phyloP scores from a whole-genome alignment of 2,797 vertebrate species.

The Hippocampus kuda region DNA sequence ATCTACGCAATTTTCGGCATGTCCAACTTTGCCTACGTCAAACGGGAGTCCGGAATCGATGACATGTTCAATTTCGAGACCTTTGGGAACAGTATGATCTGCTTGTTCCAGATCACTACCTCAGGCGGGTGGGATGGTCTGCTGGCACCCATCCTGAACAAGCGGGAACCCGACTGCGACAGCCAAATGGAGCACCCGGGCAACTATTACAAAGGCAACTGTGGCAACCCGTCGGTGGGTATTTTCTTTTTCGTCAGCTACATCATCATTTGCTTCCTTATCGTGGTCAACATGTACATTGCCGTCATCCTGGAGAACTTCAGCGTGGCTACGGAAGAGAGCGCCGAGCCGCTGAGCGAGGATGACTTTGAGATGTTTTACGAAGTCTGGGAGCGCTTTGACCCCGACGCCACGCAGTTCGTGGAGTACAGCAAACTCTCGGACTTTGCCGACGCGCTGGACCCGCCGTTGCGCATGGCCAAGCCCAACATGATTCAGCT shows the following conservation, averaged over 20 bases:
- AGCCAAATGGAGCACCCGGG: constrained; percentile 80
- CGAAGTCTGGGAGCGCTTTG: constrained; percentile 94
- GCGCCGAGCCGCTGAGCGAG: constrained; percentile 85
- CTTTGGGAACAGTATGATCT: constrained; percentile 96
- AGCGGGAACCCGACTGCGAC: constrained; percentile 81
- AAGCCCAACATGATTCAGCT: constrained; percentile 88
- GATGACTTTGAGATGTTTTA: constrained; percentile 99
- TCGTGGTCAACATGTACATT: constrained; percentile 97
- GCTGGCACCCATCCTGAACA: constrained; percentile 86
- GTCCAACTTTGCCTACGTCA: constrained; percentile 98
- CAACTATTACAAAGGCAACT: constrained; percentile 79
- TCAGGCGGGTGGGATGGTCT: constrained; percentile 88
- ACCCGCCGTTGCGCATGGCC: constrained; percentile 81
- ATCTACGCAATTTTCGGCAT: constrained; percentile 97
- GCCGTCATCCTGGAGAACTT: constrained; percentile 96
- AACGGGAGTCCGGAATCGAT: constrained; percentile 84
- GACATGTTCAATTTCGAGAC: constrained; percentile 99
- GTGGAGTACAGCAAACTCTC: constrained; percentile 83
- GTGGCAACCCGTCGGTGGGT: constrained; percentile 83
- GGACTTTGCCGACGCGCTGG: constrained; percentile 84
- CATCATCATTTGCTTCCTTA: constrained; percentile 95
- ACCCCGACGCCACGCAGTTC: constrained; percentile 90
- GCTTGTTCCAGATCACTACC: constrained; percentile 92
- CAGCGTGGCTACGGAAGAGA: constrained; percentile 93
- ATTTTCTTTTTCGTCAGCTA: constrained; percentile 96